Evolutionary conservation across 2,888 invertebrate genomes (phyloP).

Genomic region (Stegophylla sp.): DNA sequence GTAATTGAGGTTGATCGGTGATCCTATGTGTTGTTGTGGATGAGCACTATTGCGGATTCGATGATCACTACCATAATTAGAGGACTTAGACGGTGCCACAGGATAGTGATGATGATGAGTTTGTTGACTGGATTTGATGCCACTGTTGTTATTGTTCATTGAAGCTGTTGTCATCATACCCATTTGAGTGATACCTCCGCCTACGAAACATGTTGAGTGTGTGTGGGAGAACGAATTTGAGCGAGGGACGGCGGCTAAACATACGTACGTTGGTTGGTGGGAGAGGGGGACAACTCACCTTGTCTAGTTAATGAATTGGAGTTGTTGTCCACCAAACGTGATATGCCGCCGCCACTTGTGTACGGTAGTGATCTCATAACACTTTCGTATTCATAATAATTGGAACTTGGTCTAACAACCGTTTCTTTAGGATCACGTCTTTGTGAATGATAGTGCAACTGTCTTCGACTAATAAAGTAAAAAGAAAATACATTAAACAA

Average conservation of each 20-base stretch:
- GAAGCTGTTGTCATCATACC: slow-evolving; percentile 9
- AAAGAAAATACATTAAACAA: slow-evolving; percentile 10
- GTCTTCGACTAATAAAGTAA: slow-evolving; percentile 70
- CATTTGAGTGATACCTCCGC: neutral
- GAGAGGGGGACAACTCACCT: slow-evolving; percentile 57
- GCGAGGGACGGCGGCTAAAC: neutral
- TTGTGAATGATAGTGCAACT: slow-evolving; percentile 74
- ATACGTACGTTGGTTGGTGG: slow-evolving; percentile 58
- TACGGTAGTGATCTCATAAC: slow-evolving; percentile 64
- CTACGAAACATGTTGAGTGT: slow-evolving; percentile 42
- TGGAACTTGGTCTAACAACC: slow-evolving; percentile 76
- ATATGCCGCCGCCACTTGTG: slow-evolving; percentile 1
- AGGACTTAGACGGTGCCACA: neutral
- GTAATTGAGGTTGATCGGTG: slow-evolving; percentile 42
- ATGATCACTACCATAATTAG: neutral
- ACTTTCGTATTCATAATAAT: slow-evolving; percentile 85
- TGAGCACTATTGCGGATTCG: neutral
- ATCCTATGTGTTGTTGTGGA: neutral
- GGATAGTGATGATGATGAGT: slow-evolving; percentile 6
- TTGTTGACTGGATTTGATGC: slow-evolving; percentile 6
- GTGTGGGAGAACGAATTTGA: neutral
- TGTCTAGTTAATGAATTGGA: slow-evolving; percentile 48
- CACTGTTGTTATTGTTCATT: slow-evolving; percentile 7
- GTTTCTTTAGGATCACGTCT: slow-evolving; percentile 69
- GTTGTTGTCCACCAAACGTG: slow-evolving; percentile 53